phyloP scores from a whole-genome alignment of 1,140 invertebrate genomes.

The Papilio polytes region DNA sequence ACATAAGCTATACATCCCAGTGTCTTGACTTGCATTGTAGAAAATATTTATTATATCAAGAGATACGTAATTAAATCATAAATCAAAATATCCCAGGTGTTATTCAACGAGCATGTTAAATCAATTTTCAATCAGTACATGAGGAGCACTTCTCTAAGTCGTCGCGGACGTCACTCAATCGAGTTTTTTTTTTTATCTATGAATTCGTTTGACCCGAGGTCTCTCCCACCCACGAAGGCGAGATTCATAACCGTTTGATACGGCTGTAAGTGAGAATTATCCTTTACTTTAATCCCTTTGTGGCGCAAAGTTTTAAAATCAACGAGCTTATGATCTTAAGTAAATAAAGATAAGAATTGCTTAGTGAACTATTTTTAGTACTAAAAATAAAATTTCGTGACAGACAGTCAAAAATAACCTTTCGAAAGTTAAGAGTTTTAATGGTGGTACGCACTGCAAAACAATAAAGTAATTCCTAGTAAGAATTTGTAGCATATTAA shows the following conservation, averaged over 20 bases:
- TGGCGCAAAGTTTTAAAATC: conserved; percentile 16
- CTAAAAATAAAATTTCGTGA: not conserved
- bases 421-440: not conserved
- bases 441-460: not conserved
- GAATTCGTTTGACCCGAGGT: conserved; percentile 70
- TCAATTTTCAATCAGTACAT: conserved; percentile 58
- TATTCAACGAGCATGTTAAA: conserved; percentile 66
- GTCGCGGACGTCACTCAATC: conserved; percentile 60
- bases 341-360: not conserved
- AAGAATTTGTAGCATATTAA: too few relatives aligned
- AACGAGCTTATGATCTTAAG: conserved; percentile 19
- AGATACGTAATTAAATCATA: conserved; percentile 34
- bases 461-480: not conserved
- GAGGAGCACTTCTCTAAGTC: conserved; percentile 37
- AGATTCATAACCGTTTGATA: conserved; percentile 52
- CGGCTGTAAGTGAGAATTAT: conserved; percentile 48
- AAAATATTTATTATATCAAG: not conserved
- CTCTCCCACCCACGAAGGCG: conserved; percentile 69
- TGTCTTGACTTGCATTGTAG: too few relatives aligned
- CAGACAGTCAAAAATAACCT: not conserved
- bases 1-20: too few relatives aligned
- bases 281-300: conserved; percentile 34
- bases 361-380: not conserved
- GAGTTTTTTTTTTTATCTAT: conserved; percentile 70
- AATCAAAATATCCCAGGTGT: conserved; percentile 43